Evolutionary conservation across 2,113 vertebrate species (phyloP).

Genomic region (Dicerorhinus sumatrensis): DNA sequence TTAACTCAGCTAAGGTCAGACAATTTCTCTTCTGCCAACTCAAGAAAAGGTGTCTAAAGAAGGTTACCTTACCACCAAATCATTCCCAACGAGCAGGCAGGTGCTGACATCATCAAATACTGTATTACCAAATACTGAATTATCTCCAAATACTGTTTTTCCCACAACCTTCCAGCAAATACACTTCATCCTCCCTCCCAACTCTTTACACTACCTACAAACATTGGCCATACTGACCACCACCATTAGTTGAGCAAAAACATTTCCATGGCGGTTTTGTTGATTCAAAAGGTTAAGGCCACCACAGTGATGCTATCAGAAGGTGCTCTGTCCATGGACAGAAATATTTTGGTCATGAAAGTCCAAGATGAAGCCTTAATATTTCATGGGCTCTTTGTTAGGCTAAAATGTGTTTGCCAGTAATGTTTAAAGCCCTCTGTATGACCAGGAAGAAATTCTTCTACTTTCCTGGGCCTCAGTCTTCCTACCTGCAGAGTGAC

Average conservation of each 20-base stretch:
- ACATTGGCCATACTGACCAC: not conserved
- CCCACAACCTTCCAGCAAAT: not conserved
- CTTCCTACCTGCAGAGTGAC: not conserved
- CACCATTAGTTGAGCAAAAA: not conserved
- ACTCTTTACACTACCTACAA: not conserved
- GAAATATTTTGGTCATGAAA: not conserved
- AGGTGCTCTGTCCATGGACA: not conserved
- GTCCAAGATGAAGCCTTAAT: not conserved
- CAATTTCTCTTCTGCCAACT: not conserved
- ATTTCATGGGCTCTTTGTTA: not conserved
- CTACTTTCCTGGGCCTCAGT: not conserved
- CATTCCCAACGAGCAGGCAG: not conserved
- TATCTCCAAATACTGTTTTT: not conserved
- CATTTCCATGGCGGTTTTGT: not conserved
- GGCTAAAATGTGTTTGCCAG: not conserved
- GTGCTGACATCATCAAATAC: not conserved
- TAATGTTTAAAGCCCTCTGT: not conserved
- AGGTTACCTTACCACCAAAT: not conserved
- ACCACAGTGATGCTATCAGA: not conserved
- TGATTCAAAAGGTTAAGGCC: constrained; percentile 9
- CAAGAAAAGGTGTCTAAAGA: not conserved
- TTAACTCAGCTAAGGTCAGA: not conserved
- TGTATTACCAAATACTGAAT: not conserved
- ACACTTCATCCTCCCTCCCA: constrained; percentile 24
- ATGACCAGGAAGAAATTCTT: not conserved